Conservation (phyloP, 1,140 invertebrate genomes). For the Delia radicum region DNA sequence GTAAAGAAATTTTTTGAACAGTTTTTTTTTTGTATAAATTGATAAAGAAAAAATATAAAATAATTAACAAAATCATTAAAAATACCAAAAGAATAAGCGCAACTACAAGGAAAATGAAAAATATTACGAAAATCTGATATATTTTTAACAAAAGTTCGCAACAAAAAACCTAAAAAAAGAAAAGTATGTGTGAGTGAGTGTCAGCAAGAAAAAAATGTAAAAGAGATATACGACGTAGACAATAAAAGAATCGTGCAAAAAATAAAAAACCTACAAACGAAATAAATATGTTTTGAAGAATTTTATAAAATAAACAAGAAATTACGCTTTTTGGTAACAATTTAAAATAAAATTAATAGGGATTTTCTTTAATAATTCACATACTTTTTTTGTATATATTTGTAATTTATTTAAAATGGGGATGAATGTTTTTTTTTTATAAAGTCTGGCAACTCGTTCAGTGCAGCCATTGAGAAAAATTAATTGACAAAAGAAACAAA, state of each 20-base stretch:
- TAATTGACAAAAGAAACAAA: slow-evolving; percentile 17
- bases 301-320: neutral
- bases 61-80: neutral
- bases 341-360: neutral
- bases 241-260: slow-evolving; percentile 13
- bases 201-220: slow-evolving; percentile 12
- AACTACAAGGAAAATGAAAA: neutral
- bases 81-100: neutral
- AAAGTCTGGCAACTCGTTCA: neutral
- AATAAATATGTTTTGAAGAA: too few relatives aligned
- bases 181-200: slow-evolving; percentile 11
- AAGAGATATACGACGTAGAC: slow-evolving; percentile 15
- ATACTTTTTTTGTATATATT: neutral
- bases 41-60: neutral
- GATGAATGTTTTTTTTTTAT: neutral
- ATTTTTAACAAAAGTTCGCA: neutral
- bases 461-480: slow-evolving; percentile 18
- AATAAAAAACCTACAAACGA: too few relatives aligned
- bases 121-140: neutral
- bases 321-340: neutral
- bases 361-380: neutral
- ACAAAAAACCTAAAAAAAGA: neutral
- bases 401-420: neutral
- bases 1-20: neutral
- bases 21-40: slow-evolving; percentile 2